phyloP scores from a whole-genome alignment of 2,888 invertebrate species.

The Biston stratarius region DNA sequence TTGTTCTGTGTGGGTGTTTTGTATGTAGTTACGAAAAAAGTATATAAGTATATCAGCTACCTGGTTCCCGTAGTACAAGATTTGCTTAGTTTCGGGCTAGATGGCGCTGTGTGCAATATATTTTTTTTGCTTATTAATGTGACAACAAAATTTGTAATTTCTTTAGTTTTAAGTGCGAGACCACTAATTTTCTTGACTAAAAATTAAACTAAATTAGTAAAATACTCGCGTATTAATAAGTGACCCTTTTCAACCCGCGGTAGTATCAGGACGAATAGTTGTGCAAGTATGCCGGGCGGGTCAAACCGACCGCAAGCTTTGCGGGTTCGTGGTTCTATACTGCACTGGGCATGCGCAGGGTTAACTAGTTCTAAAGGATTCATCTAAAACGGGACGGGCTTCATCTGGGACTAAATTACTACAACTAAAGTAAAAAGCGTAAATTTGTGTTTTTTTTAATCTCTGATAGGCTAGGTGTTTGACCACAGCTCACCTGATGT shows the following conservation, averaged over 20 bases:
- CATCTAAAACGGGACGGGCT: too few relatives aligned
- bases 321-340: background rate
- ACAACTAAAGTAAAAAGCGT: too few relatives aligned
- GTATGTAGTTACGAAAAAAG: background rate
- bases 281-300: slow-evolving; percentile 13
- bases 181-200: background rate
- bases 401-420: too few relatives aligned
- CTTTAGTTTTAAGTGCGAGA: too few relatives aligned
- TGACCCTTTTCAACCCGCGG: slow-evolving; percentile 10
- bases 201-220: slow-evolving; percentile 5
- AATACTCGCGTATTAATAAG: slow-evolving; percentile 9
- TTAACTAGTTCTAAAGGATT: background rate
- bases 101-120: too few relatives aligned
- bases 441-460: too few relatives aligned
- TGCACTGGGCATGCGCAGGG: background rate
- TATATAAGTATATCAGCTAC: background rate
- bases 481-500: too few relatives aligned
- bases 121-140: too few relatives aligned
- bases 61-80: background rate
- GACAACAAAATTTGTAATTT: too few relatives aligned
- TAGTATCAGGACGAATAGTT: slow-evolving; percentile 15
- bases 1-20: background rate
- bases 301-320: slow-evolving; percentile 18
- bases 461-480: too few relatives aligned
- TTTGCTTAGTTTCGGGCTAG: background rate